Conservation (phyloP, 2,888 invertebrate genomes). For the Drosophila affinis region DNA sequence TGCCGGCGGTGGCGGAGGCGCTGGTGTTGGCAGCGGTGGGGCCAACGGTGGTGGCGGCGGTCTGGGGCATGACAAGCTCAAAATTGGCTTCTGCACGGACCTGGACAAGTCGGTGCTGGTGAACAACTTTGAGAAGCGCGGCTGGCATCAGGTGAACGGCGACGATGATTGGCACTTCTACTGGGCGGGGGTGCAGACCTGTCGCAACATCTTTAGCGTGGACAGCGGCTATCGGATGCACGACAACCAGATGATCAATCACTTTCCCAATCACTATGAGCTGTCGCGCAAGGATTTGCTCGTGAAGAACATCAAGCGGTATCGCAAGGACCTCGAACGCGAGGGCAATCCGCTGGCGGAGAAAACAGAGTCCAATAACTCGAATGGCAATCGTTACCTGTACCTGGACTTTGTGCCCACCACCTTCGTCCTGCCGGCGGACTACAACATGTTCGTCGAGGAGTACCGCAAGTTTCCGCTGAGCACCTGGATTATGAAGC, state of each 20-base stretch:
- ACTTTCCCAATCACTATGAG: conserved; percentile 98
- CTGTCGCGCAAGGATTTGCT: conserved; percentile 96
- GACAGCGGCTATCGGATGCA: conserved; percentile 95
- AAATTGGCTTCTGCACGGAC: conserved; percentile 83
- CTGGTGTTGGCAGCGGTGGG: conserved; percentile 9
- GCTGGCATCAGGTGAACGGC: conserved; percentile 92
- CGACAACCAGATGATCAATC: conserved; percentile 97
- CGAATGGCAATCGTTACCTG: conserved; percentile 89
- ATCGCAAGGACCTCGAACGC: conserved; percentile 94
- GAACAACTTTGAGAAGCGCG: conserved; percentile 95
- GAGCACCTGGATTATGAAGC: conserved; percentile 99
- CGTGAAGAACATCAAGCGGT: conserved; percentile 97
- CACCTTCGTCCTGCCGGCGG: conserved; percentile 96
- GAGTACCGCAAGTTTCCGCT: conserved; percentile 97
- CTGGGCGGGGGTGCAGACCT: conserved; percentile 96
- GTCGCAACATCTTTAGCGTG: conserved; percentile 94
- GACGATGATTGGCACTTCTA: conserved; percentile 98
- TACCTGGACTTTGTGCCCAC: conserved; percentile 96
- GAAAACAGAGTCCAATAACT: conserved; percentile 85
- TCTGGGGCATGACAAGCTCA: conserved; percentile 73
- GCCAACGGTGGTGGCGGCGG: conserved; percentile 19
- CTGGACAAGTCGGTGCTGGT: conserved; percentile 96
- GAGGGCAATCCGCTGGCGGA: conserved; percentile 94
- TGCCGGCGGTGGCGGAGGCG: conserved; percentile 1
- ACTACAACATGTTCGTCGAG: conserved; percentile 98